Evolutionary conservation across 2,888 invertebrate species (phyloP).

Genomic region (Chalcosyrphus nemorum): DNA sequence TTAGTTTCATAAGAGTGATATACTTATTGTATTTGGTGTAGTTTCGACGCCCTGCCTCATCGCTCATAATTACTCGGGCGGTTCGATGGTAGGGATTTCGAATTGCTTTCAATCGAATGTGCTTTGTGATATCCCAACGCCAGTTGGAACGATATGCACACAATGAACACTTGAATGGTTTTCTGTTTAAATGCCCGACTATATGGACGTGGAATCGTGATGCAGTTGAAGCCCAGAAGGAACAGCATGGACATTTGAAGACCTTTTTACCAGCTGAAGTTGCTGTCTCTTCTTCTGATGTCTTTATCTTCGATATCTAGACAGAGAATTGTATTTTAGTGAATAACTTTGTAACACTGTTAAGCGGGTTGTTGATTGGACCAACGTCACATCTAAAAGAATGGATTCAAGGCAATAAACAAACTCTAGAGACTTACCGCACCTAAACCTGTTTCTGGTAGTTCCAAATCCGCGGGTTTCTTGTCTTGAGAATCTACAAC

Average conservation of each 20-base stretch:
- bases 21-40: conserved; percentile 97
- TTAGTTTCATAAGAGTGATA: conserved; percentile 87
- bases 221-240: conserved; percentile 96
- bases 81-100: conserved; percentile 91
- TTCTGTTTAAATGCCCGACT: conserved; percentile 95
- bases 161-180: conserved; percentile 97
- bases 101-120: conserved; percentile 94
- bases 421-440: too few relatives aligned
- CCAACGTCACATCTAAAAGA: too few relatives aligned
- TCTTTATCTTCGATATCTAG: conserved; percentile 84
- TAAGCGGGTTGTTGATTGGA: too few relatives aligned
- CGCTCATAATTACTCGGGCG: conserved; percentile 93
- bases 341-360: too few relatives aligned
- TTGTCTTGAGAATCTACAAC: conserved; percentile 78
- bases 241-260: conserved; percentile 95
- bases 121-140: conserved; percentile 98
- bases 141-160: conserved; percentile 97
- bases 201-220: conserved; percentile 97
- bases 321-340: conserved; percentile 74
- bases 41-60: conserved; percentile 94
- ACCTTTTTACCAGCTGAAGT: conserved; percentile 89
- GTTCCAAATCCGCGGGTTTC: conserved; percentile 82
- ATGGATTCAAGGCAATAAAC: conserved; percentile 11
- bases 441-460: conserved; percentile 83
- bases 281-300: conserved; percentile 85